Evolutionary conservation across 1,140 invertebrate species (phyloP).

Genomic region (Zaprionus tsacasi): DNA sequence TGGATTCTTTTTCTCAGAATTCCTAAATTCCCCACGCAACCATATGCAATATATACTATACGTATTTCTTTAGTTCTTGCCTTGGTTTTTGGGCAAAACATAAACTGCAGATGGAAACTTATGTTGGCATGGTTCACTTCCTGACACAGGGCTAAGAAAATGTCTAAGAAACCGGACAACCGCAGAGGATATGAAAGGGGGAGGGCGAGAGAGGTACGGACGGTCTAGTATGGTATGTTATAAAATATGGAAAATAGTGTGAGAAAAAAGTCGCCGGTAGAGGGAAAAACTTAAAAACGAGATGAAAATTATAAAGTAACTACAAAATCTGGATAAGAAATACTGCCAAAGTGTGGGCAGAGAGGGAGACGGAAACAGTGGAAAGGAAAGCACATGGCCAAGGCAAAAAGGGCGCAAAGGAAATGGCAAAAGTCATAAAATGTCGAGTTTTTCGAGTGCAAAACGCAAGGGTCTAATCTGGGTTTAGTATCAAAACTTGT

Average conservation of each 20-base stretch:
- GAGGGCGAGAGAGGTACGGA: too few relatives aligned
- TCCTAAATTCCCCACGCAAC: conserved; percentile 1
- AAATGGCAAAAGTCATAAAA: conserved; percentile 82
- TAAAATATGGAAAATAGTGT: conserved; percentile 68
- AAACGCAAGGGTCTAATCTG: conserved; percentile 82
- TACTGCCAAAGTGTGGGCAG: conserved; percentile 10
- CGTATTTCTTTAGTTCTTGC: conserved; percentile 6
- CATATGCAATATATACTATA: conserved; percentile 5
- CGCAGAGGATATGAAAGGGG: conserved; percentile 13
- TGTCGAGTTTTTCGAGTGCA: conserved; percentile 81
- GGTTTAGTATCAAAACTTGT: conserved; percentile 82
- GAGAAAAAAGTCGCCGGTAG: conserved; percentile 36
- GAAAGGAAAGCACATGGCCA: conserved; percentile 12
- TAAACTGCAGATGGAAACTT: conserved; percentile 71
- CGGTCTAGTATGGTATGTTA: conserved; percentile 19
- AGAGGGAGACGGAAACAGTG: background rate
- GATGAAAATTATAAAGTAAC: conserved; percentile 82
- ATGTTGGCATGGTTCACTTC: conserved; percentile 64
- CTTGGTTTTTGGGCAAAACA: conserved; percentile 25
- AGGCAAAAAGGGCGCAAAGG: conserved; percentile 45
- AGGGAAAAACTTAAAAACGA: conserved; percentile 66
- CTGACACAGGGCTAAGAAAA: conserved; percentile 55
- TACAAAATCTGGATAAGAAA: conserved; percentile 81
- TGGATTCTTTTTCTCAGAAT: conserved; percentile 33
- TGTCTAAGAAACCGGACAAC: conserved; percentile 29